phyloP scores from a whole-genome alignment of 2,113 vertebrate genomes.

The Ceratotherium simum region DNA sequence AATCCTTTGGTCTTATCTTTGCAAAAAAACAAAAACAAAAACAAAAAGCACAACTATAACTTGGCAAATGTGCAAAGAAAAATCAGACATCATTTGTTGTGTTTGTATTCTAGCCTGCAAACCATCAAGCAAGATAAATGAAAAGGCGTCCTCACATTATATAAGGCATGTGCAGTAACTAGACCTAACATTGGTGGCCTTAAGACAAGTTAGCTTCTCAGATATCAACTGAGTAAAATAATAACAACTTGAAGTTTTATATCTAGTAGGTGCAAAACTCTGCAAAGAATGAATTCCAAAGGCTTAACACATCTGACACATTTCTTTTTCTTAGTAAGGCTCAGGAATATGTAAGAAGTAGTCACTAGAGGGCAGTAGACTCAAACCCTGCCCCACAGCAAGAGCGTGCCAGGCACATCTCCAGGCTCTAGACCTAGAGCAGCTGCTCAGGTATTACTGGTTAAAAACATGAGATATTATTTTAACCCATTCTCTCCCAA shows the following conservation, averaged over 20 bases:
- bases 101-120: background rate
- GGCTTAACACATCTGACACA: background rate
- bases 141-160: background rate
- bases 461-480: background rate
- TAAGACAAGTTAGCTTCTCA: background rate
- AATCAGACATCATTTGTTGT: background rate
- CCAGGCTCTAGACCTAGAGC: background rate
- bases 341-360: background rate
- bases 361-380: conserved; percentile 85
- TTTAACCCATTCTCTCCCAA: conserved; percentile 6
- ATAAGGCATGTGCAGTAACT: background rate
- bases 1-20: background rate
- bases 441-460: background rate
- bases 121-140: background rate
- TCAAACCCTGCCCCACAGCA: background rate
- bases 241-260: background rate
- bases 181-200: background rate
- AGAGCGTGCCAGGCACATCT: background rate
- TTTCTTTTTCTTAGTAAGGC: background rate
- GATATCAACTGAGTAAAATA: background rate
- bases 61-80: background rate
- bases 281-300: conserved; percentile 21
- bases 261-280: background rate
- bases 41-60: background rate
- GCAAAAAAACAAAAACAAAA: background rate